Conservation (phyloP, 2,888 invertebrate species). For the Liposcelis brunnea region DNA sequence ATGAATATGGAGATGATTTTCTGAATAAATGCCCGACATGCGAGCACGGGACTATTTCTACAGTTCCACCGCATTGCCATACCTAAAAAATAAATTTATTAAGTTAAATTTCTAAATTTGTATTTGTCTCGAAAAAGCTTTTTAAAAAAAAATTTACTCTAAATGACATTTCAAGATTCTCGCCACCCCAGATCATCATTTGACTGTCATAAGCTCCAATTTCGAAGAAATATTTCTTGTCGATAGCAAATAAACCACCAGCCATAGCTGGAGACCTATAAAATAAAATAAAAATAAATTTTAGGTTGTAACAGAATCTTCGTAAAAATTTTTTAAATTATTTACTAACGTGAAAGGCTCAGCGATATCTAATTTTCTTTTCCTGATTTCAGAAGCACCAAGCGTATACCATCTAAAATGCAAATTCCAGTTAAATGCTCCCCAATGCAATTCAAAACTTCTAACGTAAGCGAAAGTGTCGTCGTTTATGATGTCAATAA, state of each 20-base stretch:
- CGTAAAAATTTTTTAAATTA: background rate
- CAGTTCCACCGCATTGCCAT: slow-evolving; percentile 86
- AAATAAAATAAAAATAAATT: slow-evolving; percentile 10
- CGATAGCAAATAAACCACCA: slow-evolving; percentile 82
- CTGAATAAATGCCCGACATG: slow-evolving; percentile 88
- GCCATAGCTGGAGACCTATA: slow-evolving; percentile 77
- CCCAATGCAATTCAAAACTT: slow-evolving; percentile 92
- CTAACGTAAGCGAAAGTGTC: slow-evolving; percentile 90
- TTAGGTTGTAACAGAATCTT: background rate
- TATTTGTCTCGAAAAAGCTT: background rate
- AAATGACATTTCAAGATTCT: slow-evolving; percentile 94
- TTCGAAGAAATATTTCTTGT: slow-evolving; percentile 69
- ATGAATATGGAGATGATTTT: slow-evolving; percentile 85
- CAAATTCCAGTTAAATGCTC: slow-evolving; percentile 95
- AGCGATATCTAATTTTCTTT: slow-evolving; percentile 24
- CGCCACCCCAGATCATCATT: slow-evolving; percentile 91
- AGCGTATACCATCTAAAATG: slow-evolving; percentile 79
- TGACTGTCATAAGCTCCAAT: slow-evolving; percentile 51
- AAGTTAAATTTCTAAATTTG: background rate
- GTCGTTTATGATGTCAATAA: slow-evolving; percentile 89
- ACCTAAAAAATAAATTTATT: slow-evolving; percentile 31
- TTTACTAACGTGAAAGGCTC: slow-evolving; percentile 34
- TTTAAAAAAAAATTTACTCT: slow-evolving; percentile 49
- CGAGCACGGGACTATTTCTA: slow-evolving; percentile 84
- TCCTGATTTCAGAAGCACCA: slow-evolving; percentile 32